phyloP scores from a whole-genome alignment of 1,140 invertebrate genomes.

The Mactra quadrangularis region DNA sequence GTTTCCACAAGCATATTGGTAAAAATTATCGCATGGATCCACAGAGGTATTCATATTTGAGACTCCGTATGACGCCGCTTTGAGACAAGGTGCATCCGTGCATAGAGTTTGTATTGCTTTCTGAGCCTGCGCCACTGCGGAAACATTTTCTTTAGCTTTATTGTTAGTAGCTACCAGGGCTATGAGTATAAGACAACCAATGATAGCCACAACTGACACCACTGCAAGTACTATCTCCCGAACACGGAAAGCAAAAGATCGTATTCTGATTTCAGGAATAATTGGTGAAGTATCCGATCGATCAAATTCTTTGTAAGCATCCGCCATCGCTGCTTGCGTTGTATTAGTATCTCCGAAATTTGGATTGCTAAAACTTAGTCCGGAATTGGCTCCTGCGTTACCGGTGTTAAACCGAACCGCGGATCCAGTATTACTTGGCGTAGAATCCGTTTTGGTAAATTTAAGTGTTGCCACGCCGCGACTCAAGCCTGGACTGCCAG shows the following conservation, averaged over 20 bases:
- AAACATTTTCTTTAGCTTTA: neutral
- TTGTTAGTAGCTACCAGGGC: conserved; percentile 65
- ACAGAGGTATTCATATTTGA: conserved; percentile 83
- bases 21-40: conserved; percentile 86
- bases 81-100: conserved; percentile 70
- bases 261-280: conserved; percentile 68
- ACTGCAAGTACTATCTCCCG: conserved; percentile 68
- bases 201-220: conserved; percentile 56
- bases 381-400: conserved; percentile 3
- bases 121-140: conserved; percentile 11
- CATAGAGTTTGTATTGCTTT: conserved; percentile 60
- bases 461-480: conserved; percentile 28
- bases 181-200: conserved; percentile 68
- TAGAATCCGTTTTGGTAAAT: conserved; percentile 50
- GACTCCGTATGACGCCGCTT: conserved; percentile 69
- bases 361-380: conserved; percentile 43
- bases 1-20: conserved; percentile 85
- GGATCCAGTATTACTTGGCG: conserved; percentile 2
- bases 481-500: conserved; percentile 18
- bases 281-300: conserved; percentile 63
- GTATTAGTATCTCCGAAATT: conserved; percentile 16
- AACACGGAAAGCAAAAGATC: conserved; percentile 63
- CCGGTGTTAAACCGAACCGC: conserved; percentile 39
- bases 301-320: conserved; percentile 72
- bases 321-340: conserved; percentile 56